Evolutionary conservation across 2,888 invertebrate genomes (phyloP).

Genomic region (Amphipyra tragopoginis): DNA sequence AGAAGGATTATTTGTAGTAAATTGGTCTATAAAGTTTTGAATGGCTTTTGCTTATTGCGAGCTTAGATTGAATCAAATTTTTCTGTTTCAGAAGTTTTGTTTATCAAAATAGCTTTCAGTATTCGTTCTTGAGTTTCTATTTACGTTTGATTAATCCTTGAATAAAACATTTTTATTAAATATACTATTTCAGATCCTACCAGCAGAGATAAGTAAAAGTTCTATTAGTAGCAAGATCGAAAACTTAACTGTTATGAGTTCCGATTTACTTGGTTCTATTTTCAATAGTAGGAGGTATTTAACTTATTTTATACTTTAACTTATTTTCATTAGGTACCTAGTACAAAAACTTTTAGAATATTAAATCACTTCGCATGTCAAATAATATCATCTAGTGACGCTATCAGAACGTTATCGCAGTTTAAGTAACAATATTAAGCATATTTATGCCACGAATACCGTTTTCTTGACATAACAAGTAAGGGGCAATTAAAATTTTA

Average conservation of each 20-base stretch:
- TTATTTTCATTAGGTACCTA: background rate
- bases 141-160: too few species aligned
- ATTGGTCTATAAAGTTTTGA: background rate
- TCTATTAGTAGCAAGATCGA: too few species aligned
- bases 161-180: too few species aligned
- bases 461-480: constrained; percentile 37
- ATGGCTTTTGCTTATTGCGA: background rate
- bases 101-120: background rate
- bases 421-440: constrained; percentile 20
- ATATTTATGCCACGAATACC: constrained; percentile 35
- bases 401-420: constrained; percentile 23
- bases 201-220: too few species aligned
- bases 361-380: constrained; percentile 30
- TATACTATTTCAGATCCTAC: too few species aligned
- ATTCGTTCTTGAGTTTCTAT: too few species aligned
- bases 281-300: too few species aligned
- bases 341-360: background rate
- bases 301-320: too few species aligned
- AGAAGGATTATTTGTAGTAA: background rate
- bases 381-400: constrained; percentile 17
- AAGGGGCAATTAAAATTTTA: constrained; percentile 52
- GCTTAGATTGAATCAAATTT: background rate
- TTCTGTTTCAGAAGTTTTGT: too few species aligned
- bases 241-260: too few species aligned
- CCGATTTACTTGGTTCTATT: too few species aligned